Percentiles rank a stretch among this genome's conserved stretches.
phyloP scores from a whole-genome alignment of 2,113 vertebrate genomes.

The Sclerurus mexicanus region DNA sequence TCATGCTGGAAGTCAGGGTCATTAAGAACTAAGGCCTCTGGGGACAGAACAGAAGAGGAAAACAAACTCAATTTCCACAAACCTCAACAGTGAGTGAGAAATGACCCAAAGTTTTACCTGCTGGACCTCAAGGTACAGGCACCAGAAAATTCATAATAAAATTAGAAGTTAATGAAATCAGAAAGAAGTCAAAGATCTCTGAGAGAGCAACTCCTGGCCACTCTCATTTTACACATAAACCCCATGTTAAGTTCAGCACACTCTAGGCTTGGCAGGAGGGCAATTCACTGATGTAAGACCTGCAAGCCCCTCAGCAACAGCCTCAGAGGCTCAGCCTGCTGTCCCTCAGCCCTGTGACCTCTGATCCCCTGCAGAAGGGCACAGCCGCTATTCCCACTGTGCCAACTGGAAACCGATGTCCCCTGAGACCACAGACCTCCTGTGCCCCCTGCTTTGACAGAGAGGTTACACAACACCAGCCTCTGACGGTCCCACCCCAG shows the following conservation, averaged over 20 bases:
- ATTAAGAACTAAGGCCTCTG: slow-evolving; percentile 86
- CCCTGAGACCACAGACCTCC: not conserved
- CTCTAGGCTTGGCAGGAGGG: not conserved
- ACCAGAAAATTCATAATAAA: not conserved
- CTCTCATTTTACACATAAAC: not conserved
- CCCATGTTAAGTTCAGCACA: not conserved
- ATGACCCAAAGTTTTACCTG: accelerated
- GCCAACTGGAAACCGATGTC: not conserved
- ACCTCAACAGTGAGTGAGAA: not conserved
- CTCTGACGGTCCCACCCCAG: not conserved
- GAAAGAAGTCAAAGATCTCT: not conserved
- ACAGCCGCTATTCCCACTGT: not conserved
- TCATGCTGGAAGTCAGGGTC: slow-evolving; percentile 90
- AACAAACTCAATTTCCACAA: not conserved
- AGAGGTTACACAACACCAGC: not conserved
- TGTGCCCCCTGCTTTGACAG: not conserved
- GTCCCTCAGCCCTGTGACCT: not conserved
- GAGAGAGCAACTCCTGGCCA: not conserved
- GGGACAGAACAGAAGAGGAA: not conserved
- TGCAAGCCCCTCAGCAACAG: not conserved
- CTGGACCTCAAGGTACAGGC: not conserved
- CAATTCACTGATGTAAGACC: not conserved
- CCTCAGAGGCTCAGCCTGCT: not conserved
- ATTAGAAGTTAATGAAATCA: not conserved
- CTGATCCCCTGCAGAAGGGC: not conserved